Percentiles rank a stretch among this genome's conserved stretches.
These are phyloP conservation scores for Phyllostomus discolor DNA, from an alignment of 2,113 vertebrate genomes.

Conservation along the genomic window DNA sequence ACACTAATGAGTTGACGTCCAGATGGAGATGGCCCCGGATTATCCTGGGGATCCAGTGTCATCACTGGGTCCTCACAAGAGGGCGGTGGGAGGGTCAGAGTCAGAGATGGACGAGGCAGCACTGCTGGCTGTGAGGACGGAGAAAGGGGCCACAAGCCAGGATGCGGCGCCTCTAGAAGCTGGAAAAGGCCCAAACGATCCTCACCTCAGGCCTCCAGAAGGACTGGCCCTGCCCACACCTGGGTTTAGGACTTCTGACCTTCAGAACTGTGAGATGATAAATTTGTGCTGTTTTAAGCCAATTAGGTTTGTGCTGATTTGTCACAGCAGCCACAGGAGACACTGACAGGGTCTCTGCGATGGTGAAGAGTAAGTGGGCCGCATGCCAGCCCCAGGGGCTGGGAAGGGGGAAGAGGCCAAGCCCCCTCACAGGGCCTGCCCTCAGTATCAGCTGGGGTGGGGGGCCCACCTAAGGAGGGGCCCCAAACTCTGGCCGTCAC, in stretches of 20 bases:
- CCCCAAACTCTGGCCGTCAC: fast-evolving
- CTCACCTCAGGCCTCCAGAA: not conserved
- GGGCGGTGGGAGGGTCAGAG: not conserved
- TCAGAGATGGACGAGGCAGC: fast-evolving
- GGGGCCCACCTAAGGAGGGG: not conserved
- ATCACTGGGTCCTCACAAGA: fast-evolving
- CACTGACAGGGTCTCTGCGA: fast-evolving
- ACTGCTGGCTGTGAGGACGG: fast-evolving
- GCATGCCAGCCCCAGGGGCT: not conserved
- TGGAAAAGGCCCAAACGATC: fast-evolving
- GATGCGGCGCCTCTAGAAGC: fast-evolving
- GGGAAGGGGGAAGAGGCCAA: too few relatives aligned
- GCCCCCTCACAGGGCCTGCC: not conserved
- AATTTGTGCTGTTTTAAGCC: not conserved
- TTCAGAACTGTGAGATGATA: not conserved
- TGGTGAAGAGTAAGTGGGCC: too few relatives aligned
- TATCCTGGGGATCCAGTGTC: fast-evolving
- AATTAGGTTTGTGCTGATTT: not conserved
- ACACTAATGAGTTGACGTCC: not conserved
- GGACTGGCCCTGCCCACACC: not conserved
- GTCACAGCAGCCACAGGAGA: not conserved
- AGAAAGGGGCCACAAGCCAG: not conserved
- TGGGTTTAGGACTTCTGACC: not conserved
- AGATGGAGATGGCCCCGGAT: not conserved
- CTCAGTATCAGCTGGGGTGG: fast-evolving